These are phyloP conservation scores for Bettongia penicillata DNA, from an alignment of 2,113 vertebrate genomes.

Conservation along the genomic window DNA sequence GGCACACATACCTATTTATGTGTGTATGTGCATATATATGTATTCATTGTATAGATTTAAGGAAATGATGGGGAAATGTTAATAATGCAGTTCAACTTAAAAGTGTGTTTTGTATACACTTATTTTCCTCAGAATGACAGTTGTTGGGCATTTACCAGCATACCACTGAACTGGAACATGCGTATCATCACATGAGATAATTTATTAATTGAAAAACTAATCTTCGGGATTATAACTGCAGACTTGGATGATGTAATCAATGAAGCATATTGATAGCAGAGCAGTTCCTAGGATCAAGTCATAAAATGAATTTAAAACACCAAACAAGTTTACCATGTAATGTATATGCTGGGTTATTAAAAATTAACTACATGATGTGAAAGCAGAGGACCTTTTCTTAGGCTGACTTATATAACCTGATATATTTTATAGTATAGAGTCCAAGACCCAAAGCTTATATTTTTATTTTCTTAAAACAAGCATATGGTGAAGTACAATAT, in stretches of 20 bases:
- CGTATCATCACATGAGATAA: neutral
- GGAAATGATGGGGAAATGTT: neutral
- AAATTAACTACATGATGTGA: neutral
- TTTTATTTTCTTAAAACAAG: neutral
- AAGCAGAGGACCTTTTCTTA: neutral
- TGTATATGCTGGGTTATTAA: neutral
- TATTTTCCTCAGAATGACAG: too few species aligned
- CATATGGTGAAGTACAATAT: neutral
- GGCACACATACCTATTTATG: too few species aligned
- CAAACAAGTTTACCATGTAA: neutral
- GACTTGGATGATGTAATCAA: slow-evolving; percentile 18
- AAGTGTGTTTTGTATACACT: neutral
- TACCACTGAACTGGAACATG: neutral
- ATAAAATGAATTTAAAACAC: neutral
- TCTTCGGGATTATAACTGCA: neutral
- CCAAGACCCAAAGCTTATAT: neutral
- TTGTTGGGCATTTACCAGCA: neutral
- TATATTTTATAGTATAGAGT: neutral
- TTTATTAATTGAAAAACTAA: neutral
- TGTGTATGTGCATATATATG: too few species aligned
- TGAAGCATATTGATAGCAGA: neutral
- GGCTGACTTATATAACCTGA: neutral
- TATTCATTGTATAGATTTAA: neutral
- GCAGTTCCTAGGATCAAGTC: neutral
- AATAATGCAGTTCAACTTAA: neutral